Conservation (phyloP, 2,888 invertebrate genomes). For the Chouioia cunea region DNA sequence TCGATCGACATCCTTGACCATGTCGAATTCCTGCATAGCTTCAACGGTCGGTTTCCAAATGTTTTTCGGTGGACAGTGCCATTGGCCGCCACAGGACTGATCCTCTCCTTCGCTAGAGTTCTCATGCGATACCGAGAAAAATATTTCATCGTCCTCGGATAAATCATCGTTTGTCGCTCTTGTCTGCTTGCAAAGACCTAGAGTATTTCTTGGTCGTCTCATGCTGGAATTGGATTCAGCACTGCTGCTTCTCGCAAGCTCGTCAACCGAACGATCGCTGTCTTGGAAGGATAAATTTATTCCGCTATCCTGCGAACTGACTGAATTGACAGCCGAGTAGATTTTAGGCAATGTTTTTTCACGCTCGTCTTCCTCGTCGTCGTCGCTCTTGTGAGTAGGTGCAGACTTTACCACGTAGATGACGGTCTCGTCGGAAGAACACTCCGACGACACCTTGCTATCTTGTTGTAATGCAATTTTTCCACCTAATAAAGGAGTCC, state of each 20-base stretch:
- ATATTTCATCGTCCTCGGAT: slow-evolving; percentile 63
- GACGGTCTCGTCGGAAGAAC: slow-evolving; percentile 68
- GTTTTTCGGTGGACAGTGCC: slow-evolving; percentile 83
- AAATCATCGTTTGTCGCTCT: slow-evolving; percentile 57
- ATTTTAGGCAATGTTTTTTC: slow-evolving; percentile 71
- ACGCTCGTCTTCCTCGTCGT: slow-evolving; percentile 64
- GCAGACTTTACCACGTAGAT: slow-evolving; percentile 65
- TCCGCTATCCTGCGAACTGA: slow-evolving; percentile 83
- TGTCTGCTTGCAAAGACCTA: slow-evolving; percentile 51
- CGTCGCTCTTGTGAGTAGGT: slow-evolving; percentile 52
- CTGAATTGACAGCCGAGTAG: slow-evolving; percentile 77
- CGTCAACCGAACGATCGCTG: slow-evolving; percentile 71
- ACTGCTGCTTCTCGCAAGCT: slow-evolving; percentile 61
- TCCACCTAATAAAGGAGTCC: slow-evolving; percentile 48
- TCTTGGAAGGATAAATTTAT: slow-evolving; percentile 82
- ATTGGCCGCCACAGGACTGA: slow-evolving; percentile 65
- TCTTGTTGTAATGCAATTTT: slow-evolving; percentile 63
- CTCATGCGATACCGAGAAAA: slow-evolving; percentile 43
- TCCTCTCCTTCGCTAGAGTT: slow-evolving; percentile 55
- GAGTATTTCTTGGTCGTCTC: slow-evolving; percentile 49
- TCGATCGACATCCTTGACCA: slow-evolving; percentile 86
- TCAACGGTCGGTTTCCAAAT: slow-evolving; percentile 87
- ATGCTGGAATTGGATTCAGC: slow-evolving; percentile 62
- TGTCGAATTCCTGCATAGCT: slow-evolving; percentile 85
- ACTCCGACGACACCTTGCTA: slow-evolving; percentile 67